Percentiles rank a stretch among this genome's conserved stretches.
phyloP scores from a whole-genome alignment of 2,888 invertebrate species.

The Endomychus coccineus region DNA sequence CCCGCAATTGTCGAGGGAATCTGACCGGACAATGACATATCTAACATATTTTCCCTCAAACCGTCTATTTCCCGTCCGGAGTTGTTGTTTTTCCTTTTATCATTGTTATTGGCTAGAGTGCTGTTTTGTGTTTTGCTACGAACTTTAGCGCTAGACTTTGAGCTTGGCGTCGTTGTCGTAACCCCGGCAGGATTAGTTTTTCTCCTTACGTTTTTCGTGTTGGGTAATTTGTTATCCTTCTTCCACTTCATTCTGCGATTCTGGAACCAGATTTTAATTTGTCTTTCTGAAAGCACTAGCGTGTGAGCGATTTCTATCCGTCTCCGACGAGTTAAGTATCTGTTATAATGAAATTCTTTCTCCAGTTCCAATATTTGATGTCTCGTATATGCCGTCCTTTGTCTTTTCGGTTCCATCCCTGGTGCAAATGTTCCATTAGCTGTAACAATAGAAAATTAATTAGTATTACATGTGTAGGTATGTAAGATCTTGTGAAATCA shows the following conservation, averaged over 20 bases:
- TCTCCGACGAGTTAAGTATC: constrained; percentile 89
- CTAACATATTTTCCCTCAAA: constrained; percentile 47
- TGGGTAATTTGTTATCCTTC: constrained; percentile 82
- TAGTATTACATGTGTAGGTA: too few species aligned
- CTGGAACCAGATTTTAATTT: constrained; percentile 87
- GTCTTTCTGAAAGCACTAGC: constrained; percentile 83
- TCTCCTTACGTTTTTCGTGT: constrained; percentile 68
- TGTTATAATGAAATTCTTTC: constrained; percentile 96
- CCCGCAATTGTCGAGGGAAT: constrained; percentile 47
- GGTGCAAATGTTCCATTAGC: constrained; percentile 83
- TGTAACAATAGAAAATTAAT: constrained; percentile 54
- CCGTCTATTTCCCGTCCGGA: constrained; percentile 49
- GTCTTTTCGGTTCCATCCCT: constrained; percentile 92
- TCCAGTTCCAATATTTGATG: constrained; percentile 96
- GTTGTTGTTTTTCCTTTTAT: constrained; percentile 56
- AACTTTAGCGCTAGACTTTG: constrained; percentile 41
- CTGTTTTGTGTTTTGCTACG: constrained; percentile 41
- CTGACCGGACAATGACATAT: constrained; percentile 38
- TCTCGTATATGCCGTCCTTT: constrained; percentile 94
- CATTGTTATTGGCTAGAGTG: constrained; percentile 51
- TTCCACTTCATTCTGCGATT: constrained; percentile 82
- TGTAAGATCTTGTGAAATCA: too few species aligned
- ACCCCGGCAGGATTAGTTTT: constrained; percentile 70
- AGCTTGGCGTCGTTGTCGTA: constrained; percentile 47
- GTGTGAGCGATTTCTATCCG: constrained; percentile 97